Evolutionary conservation across 2,113 vertebrate species (phyloP).

Genomic region (Apeltes quadracus): DNA sequence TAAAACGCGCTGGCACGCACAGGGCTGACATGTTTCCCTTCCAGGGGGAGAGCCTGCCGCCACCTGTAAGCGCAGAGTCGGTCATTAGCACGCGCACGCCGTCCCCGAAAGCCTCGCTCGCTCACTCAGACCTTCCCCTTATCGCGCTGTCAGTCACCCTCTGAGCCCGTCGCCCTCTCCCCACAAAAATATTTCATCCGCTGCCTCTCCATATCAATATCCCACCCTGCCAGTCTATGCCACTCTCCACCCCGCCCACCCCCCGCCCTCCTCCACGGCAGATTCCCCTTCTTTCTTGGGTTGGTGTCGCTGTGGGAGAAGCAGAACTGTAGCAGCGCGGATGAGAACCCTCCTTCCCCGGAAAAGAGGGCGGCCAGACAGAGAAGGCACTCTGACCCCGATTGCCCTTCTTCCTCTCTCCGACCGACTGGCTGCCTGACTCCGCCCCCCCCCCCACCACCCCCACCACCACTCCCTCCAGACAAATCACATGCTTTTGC

Average conservation of each 20-base stretch:
- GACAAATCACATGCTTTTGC: slow-evolving; percentile 59
- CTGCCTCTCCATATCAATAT: slow-evolving; percentile 56
- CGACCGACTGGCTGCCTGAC: slow-evolving; percentile 37
- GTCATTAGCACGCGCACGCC: slow-evolving; percentile 49
- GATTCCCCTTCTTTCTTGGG: slow-evolving; percentile 42
- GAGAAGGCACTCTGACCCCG: slow-evolving; percentile 64
- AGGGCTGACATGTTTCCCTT: not conserved
- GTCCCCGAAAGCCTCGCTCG: slow-evolving; percentile 54
- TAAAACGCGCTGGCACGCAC: not conserved
- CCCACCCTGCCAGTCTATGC: slow-evolving; percentile 51
- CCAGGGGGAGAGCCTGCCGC: slow-evolving; percentile 12
- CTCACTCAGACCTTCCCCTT: slow-evolving; percentile 65
- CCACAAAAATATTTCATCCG: slow-evolving; percentile 42
- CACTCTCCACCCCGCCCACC: slow-evolving; percentile 38
- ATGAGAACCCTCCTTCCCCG: slow-evolving; percentile 32
- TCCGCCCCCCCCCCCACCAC: slow-evolving; percentile 3
- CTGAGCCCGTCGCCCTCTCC: slow-evolving; percentile 50
- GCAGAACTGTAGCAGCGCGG: slow-evolving; percentile 19
- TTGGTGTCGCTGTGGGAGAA: slow-evolving; percentile 18
- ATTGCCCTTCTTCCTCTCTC: slow-evolving; percentile 64
- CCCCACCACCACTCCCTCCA: not conserved
- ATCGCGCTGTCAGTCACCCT: slow-evolving; percentile 68
- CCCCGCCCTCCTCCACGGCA: slow-evolving; percentile 5
- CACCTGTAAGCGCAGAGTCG: slow-evolving; percentile 66
- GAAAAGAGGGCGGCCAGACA: slow-evolving; percentile 49